Base-by-base conservation (phyloP, 2,797 vertebrate species). In the Fistularia tabacaria region DNA sequence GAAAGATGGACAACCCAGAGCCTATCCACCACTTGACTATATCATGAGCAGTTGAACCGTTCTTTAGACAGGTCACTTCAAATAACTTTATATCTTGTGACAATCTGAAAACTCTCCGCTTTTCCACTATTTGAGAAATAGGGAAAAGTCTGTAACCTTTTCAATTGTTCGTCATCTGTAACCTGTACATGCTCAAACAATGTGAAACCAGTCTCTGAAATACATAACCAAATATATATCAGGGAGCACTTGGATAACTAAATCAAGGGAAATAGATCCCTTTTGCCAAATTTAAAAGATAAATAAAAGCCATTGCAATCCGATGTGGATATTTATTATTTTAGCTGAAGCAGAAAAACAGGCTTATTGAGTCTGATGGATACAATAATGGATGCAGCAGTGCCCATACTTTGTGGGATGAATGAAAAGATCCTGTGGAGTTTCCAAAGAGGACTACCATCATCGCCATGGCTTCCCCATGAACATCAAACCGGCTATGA, bases 381-480 rank as follows among this genome's bases (percentile, higher is more conserved):
- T 6, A 41, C 10, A 5, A 63, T 85, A 85, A 88, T 87, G 66
- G 82, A 79, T 85, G 77, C 74, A 79, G 73, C 80, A 65, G 71
- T 66, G 55, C 65, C 51, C 51, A 70, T 83, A 88, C 89, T 82
- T 77, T 70, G 60, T 58, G 49, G 57, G 77, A 62, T 60, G 81
- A 83, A 87, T 86, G 62, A 85, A 75, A 81, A 77, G 73, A 80
- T 72, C 41, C 50, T 56, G 57, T 64, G 42, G 10, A n/a, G 6
- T 62, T 66, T 62, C 66, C 77, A 65, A 80, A 72, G 59, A 74
- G 63, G 64, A 49, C 69, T 3, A 47, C 56, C 48, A 42, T 49
- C 43, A 51, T 36, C 0, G 14, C 45, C 25, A 50, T 45, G 49
- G 45, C 65, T 58, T 66, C 51, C 10, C 53, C 15, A 58, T 71